A percentile compares a stretch with the other conserved stretches of the same genome.
phyloP scores from a whole-genome alignment of 35 echinoderm and acorn worm genomes.

The Apostichopus californicus region DNA sequence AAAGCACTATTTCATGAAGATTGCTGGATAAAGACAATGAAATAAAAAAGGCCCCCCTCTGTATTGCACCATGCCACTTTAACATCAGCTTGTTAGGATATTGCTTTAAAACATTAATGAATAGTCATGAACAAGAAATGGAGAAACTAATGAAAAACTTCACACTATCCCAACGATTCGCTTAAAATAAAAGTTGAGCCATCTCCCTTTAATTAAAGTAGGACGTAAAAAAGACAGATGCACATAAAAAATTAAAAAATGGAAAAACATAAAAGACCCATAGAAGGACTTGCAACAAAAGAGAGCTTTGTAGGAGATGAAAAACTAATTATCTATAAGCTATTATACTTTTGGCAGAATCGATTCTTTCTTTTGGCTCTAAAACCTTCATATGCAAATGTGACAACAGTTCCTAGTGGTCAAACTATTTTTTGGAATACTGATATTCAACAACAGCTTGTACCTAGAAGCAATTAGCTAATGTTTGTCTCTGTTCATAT shows the following conservation, averaged over 20 bases:
- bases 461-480: no score
- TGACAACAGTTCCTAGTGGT: no score
- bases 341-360: no score
- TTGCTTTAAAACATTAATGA: slow-evolving; percentile 10
- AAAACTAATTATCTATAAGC: no score
- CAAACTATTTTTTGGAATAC: no score
- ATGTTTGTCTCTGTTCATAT: no score
- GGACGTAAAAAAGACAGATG: background rate
- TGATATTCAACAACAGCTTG: no score
- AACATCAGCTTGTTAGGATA: slow-evolving; percentile 1
- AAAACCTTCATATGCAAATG: no score
- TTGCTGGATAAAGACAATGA: background rate
- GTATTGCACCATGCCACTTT: slow-evolving; percentile 12
- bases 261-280: no score
- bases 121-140: background rate
- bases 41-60: background rate
- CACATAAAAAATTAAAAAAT: background rate
- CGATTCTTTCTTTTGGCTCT: no score
- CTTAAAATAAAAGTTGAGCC: background rate
- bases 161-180: background rate
- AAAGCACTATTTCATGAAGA: background rate
- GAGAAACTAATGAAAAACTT: background rate
- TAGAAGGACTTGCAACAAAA: no score
- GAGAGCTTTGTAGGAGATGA: no score
- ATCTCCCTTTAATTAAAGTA: background rate